Conservation (phyloP, 2,797 vertebrate genomes). For the Neosilurus mollespiculum region DNA sequence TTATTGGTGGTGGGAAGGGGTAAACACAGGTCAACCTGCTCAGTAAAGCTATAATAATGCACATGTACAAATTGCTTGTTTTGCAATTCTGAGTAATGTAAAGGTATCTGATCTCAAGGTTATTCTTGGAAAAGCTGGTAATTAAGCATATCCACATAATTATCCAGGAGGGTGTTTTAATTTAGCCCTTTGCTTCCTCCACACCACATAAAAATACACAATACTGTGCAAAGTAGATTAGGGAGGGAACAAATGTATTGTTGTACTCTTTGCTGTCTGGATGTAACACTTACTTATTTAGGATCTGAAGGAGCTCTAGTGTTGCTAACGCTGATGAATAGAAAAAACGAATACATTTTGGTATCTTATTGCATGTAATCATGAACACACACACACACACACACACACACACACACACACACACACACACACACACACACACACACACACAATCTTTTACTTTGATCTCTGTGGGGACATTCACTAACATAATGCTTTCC, state of each 20-base stretch:
- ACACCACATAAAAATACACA: slow-evolving; percentile 38
- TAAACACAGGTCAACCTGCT: slow-evolving; percentile 46
- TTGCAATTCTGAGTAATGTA: slow-evolving; percentile 19
- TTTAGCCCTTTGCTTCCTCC: slow-evolving; percentile 42
- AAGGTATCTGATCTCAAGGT: slow-evolving; percentile 27
- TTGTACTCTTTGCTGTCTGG: neutral
- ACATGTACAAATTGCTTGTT: slow-evolving; percentile 40
- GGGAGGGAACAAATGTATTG: neutral
- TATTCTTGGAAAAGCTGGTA: slow-evolving; percentile 49
- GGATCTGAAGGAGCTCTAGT: neutral
- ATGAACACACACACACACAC: neutral
- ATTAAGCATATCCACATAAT: slow-evolving; percentile 49
- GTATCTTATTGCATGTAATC: neutral
- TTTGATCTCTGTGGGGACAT: too few species aligned
- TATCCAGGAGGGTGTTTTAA: slow-evolving; percentile 43
- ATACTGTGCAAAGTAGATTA: slow-evolving; percentile 1
- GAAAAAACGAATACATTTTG: neutral
- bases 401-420: neutral
- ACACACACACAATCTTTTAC: neutral
- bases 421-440: neutral
- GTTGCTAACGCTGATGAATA: neutral
- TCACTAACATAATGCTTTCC: too few species aligned
- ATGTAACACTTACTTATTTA: neutral
- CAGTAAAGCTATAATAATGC: slow-evolving; percentile 15
- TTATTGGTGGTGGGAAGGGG: slow-evolving; percentile 3